Evolutionary conservation across 2,113 vertebrate genomes (phyloP).

Genomic region (Anser cygnoides): DNA sequence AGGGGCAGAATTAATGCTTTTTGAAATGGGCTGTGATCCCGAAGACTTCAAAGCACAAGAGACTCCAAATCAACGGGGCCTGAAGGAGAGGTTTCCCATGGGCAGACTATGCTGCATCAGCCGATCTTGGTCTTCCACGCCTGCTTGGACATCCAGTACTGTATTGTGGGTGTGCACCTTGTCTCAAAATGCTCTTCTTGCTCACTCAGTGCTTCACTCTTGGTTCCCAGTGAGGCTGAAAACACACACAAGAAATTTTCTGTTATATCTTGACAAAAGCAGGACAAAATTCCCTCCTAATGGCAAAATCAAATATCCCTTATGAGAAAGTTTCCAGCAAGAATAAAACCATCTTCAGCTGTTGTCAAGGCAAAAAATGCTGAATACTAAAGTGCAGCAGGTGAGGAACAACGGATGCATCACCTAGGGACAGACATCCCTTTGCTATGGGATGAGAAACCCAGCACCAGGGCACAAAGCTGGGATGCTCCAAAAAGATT

Average conservation of each 20-base stretch:
- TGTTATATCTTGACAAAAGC: background rate
- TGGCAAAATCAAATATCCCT: background rate
- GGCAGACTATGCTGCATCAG: background rate
- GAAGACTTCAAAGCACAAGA: background rate
- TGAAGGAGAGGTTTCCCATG: background rate
- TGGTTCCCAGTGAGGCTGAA: background rate
- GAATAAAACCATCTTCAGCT: background rate
- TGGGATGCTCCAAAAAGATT: background rate
- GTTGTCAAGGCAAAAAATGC: background rate
- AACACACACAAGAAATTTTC: background rate
- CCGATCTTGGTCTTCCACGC: background rate
- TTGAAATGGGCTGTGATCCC: background rate
- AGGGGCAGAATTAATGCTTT: background rate
- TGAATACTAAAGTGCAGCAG: background rate
- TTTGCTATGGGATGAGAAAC: background rate
- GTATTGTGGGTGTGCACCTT: background rate
- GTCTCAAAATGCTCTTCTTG: background rate
- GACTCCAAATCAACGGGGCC: background rate
- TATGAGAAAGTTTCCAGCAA: background rate
- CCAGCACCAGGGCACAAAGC: background rate
- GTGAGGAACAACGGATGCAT: background rate
- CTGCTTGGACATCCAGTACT: background rate
- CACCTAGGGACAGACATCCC: no score
- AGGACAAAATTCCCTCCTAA: background rate
- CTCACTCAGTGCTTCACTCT: background rate